Percentiles rank a stretch among this genome's conserved stretches.
Evolutionary conservation across 1,140 invertebrate species (phyloP).

Genomic region (Drosophila lini): DNA sequence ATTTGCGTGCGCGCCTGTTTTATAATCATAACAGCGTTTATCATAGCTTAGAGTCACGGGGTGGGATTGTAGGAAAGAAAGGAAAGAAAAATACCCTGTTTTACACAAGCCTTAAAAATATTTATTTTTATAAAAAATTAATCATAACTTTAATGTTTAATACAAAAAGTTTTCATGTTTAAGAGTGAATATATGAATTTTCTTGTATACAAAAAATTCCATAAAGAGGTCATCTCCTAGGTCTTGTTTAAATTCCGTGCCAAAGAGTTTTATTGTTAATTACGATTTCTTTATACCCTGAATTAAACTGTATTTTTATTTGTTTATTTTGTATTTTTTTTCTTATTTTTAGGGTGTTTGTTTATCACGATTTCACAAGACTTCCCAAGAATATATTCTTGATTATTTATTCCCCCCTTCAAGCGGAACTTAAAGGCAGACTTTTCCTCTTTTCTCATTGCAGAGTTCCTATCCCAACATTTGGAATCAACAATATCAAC

Average conservation of each 20-base stretch:
- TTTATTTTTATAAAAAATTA: not conserved
- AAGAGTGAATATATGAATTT: not conserved
- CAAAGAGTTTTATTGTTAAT: not conserved
- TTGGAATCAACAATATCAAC: conserved; percentile 22
- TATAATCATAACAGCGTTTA: not conserved
- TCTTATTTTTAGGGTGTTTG: not conserved
- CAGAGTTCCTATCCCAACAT: conserved; percentile 25
- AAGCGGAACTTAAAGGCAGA: not conserved
- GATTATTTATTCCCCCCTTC: not conserved
- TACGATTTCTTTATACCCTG: not conserved
- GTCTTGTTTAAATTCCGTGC: not conserved
- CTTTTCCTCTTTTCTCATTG: conserved; percentile 14
- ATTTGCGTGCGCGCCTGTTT: conserved; percentile 1
- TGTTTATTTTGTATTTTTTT: too few relatives aligned
- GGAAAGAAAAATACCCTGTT: not conserved
- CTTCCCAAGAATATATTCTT: not conserved
- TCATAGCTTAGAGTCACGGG: not conserved
- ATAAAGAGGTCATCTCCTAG: not conserved
- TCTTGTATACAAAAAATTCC: not conserved
- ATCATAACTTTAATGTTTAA: not conserved
- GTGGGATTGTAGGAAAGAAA: not conserved
- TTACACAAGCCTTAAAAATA: not conserved
- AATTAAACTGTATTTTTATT: conserved; percentile 7
- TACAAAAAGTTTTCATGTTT: too few relatives aligned
- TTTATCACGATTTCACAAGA: conserved; percentile 13